Percentiles rank a stretch among this genome's conserved stretches.
Evolutionary conservation across 2,888 invertebrate species (phyloP).

Genomic region (Athetis lepigone): DNA sequence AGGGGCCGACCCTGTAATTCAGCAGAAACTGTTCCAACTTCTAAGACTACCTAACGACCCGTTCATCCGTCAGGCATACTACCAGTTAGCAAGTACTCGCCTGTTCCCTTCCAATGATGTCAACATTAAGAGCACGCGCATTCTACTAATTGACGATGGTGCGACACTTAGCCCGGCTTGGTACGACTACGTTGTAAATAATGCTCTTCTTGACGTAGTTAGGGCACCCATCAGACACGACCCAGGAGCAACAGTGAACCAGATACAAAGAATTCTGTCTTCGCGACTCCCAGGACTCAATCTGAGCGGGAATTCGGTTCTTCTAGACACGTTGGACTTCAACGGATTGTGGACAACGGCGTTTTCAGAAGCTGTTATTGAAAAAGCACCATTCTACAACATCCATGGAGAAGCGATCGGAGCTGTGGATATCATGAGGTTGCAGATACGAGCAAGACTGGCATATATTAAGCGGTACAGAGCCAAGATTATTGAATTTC

Average conservation of each 20-base stretch:
- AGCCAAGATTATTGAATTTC: slow-evolving; percentile 55
- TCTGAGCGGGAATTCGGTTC: slow-evolving; percentile 61
- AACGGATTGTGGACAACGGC: slow-evolving; percentile 61
- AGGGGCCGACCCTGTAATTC: slow-evolving; percentile 43
- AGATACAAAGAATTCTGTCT: slow-evolving; percentile 42
- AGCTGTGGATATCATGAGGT: slow-evolving; percentile 60
- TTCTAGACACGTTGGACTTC: slow-evolving; percentile 61
- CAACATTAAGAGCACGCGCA: slow-evolving; percentile 47
- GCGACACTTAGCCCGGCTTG: slow-evolving; percentile 52
- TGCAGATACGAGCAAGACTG: slow-evolving; percentile 48
- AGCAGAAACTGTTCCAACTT: slow-evolving; percentile 55
- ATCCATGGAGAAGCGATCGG: slow-evolving; percentile 52
- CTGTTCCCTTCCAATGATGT: slow-evolving; percentile 40
- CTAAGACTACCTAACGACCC: slow-evolving; percentile 58
- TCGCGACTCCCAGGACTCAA: slow-evolving; percentile 40
- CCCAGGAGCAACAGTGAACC: slow-evolving; percentile 27
- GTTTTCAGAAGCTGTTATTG: slow-evolving; percentile 52
- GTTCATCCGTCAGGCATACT: slow-evolving; percentile 56
- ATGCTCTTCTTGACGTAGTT: slow-evolving; percentile 45
- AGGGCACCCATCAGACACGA: slow-evolving; percentile 50
- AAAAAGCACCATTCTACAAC: slow-evolving; percentile 59
- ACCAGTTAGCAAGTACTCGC: slow-evolving; percentile 47
- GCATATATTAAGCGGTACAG: slow-evolving; percentile 22
- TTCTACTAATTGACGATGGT: slow-evolving; percentile 60
- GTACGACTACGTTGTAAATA: slow-evolving; percentile 47